Base-by-base conservation (phyloP, 2,888 invertebrate genomes). In the Synanthedon formicaeformis region DNA sequence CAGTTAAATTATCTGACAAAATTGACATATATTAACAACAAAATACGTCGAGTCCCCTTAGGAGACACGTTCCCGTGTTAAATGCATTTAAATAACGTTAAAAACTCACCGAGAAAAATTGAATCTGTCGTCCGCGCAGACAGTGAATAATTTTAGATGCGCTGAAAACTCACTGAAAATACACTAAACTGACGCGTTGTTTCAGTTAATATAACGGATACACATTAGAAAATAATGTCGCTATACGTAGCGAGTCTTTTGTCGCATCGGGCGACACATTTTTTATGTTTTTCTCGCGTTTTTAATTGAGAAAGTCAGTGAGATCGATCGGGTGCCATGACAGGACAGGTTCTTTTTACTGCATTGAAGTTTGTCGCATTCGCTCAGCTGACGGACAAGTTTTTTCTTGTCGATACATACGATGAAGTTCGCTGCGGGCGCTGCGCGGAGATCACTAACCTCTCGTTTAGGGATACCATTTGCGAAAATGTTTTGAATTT, bases 311-410 rank as follows among this genome's bases (percentile, higher is more conserved):
- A 66, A 70, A 70, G 34, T 34, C 34, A 34, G 34, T 64, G 72
- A 63, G 76, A 86, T 86, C 84, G 86, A 86, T 86, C 83, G 82
- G 77, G 60, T 73, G 83, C 85, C 86, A 86, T 86, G 86, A 84
- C 85, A 85, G 84, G 72, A 76, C 71, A 70, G 69, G 71, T 80
- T 34, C 34, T 34, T 34, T 34, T 77, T 66, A 78, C 75, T 72
- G 72, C 57, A 61, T 23, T 75, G 84, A 86, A 86, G 78, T 77
- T 65, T 58, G 79, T 67, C 51, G 62, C 72, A 63, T 53, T 74
- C 75, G 78, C 86, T 76, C 86, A 86, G 86, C 86, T 86, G 86
- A 86, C 84, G 78, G 81, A 59, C 65, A 60, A 72, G 65, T 70
- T 77, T 79, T 78, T 76, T 79, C 78, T 80, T 73, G 69, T 64